These are phyloP conservation scores for Oceanodroma leucorhoa DNA, from an alignment of 2,797 vertebrate species.

Conservation along the genomic window DNA sequence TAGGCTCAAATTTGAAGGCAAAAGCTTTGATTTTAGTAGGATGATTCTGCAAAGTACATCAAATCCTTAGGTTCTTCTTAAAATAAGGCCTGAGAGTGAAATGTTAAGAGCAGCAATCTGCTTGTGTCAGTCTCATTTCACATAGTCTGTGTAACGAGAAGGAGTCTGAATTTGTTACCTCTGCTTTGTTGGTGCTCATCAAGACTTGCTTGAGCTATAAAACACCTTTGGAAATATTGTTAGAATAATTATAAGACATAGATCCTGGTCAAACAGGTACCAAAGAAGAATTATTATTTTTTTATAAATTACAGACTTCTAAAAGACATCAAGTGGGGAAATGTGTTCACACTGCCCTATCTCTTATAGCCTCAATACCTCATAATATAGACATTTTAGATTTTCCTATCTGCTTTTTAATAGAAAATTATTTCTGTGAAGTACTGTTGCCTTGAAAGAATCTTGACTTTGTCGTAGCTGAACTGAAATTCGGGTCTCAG, in stretches of 20 bases:
- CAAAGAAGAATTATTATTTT: not conserved
- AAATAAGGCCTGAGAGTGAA: not conserved
- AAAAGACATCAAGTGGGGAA: not conserved
- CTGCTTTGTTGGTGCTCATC: not conserved
- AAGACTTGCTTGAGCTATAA: not conserved
- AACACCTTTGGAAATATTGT: not conserved
- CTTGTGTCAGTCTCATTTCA: not conserved
- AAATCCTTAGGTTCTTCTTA: not conserved
- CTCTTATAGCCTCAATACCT: not conserved
- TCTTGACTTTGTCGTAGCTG: not conserved
- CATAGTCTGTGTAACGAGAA: not conserved
- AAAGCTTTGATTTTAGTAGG: not conserved
- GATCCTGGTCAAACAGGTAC: not conserved
- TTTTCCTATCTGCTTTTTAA: not conserved
- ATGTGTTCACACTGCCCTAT: not conserved
- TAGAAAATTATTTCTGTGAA: not conserved
- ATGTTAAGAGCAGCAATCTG: not conserved
- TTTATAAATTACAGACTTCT: not conserved
- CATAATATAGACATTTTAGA: not conserved
- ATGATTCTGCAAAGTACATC: not conserved
- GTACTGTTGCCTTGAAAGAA: not conserved
- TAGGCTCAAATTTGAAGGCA: not conserved
- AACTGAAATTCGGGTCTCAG: not conserved
- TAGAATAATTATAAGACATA: not conserved
- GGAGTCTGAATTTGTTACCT: not conserved